Evolutionary conservation across 1,140 invertebrate species (phyloP), one percentile per base, ranked within the genome.

Genomic region (Zaprionus ghesquierei): DNA sequence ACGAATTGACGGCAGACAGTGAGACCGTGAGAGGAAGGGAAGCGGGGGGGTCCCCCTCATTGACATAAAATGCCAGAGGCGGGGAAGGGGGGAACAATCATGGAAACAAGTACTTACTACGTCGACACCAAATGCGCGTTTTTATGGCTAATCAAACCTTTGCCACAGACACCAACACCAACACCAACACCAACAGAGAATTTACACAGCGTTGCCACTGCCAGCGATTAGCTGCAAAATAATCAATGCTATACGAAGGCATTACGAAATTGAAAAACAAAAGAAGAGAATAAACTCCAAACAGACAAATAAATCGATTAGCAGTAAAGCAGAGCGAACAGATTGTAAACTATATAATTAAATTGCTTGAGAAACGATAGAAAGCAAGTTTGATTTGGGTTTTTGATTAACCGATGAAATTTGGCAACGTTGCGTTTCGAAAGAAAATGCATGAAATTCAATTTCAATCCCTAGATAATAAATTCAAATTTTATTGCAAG

Each of bases 131-230:
- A 73, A 81, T 85, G 75, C 49, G 54, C 59, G 58, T 82, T 86
- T 86, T 86, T 87, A 87, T 87, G 78, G 64, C 82, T 81, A 81
- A 87, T 87, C 82, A 86, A 86, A 87, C 82, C 82, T 87, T 86
- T 85, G 82, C 82, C 33, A 25, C 5, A 31, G 54, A 38, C 31
- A 23, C 18, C 5, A 29, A 49, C 63, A n/a, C n/a, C n/a, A n/a
- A n/a, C n/a, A n/a, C n/a, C n/a, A n/a, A n/a, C n/a, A n/a, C n/a
- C n/a, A n/a, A n/a, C n/a, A n/a, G n/a, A 49, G 46, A 51, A 51
- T 51, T 38, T 22, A 20, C 12, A 27, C 12, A 35, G 56, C 35
- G 50, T 51, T 51, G 23, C 64, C 64, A 51, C 64, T 68, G 49
- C 9, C 8, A 44, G 41, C 41, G 41, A 46, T 46, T 46, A 46